These are phyloP conservation scores for Melozone crissalis DNA, from an alignment of 2,113 vertebrate genomes.

Conservation along the genomic window DNA sequence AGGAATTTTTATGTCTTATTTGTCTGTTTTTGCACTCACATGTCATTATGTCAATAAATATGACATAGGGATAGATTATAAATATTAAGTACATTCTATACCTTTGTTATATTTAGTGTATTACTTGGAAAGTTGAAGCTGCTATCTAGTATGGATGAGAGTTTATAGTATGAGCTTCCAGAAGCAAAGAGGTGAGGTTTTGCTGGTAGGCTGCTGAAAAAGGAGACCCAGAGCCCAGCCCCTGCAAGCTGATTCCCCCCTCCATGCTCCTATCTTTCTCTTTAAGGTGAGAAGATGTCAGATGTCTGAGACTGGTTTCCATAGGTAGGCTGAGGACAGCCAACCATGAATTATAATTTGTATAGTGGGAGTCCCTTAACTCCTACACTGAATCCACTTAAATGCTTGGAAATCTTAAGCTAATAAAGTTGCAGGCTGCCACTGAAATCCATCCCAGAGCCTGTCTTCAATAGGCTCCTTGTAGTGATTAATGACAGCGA, in stretches of 20 bases:
- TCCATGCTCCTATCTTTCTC: neutral
- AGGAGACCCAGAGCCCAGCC: neutral
- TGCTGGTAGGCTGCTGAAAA: neutral
- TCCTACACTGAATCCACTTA: constrained; percentile 36
- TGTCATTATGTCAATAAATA: neutral
- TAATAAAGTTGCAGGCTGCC: constrained; percentile 57
- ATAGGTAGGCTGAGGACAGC: neutral
- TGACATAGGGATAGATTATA: neutral
- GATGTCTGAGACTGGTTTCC: neutral
- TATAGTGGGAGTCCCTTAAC: neutral
- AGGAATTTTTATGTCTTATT: neutral
- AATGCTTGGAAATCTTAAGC: constrained; percentile 32
- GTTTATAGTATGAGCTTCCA: neutral
- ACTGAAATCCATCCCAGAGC: constrained; percentile 52
- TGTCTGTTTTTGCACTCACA: neutral
- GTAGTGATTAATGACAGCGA: constrained; percentile 57
- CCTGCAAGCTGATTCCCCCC: neutral
- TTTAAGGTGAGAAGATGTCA: neutral
- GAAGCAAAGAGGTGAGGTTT: neutral
- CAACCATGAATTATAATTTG: neutral
- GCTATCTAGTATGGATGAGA: neutral
- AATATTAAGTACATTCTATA: neutral
- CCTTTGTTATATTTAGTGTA: neutral
- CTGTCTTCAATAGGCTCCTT: constrained; percentile 61
- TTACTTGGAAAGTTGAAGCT: neutral